phyloP scores from a whole-genome alignment of 2,888 invertebrate species.

The Philhelius pedissequus region DNA sequence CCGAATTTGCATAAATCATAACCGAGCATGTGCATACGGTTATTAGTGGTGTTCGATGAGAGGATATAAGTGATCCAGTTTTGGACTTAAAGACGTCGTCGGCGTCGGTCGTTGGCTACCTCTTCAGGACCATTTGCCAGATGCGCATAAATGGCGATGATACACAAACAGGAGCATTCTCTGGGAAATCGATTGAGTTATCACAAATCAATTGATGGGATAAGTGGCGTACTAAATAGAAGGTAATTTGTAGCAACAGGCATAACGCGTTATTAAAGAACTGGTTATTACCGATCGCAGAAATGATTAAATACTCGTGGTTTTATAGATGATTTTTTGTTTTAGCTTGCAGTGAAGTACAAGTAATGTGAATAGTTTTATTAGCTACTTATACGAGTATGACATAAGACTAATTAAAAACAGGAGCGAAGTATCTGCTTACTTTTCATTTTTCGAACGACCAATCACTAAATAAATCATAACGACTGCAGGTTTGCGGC shows the following conservation, averaged over 20 bases:
- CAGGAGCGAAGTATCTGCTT: background rate
- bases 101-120: background rate
- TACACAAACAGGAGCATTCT: background rate
- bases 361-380: background rate
- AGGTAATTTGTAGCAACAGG: background rate
- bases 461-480: too few species aligned
- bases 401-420: too few species aligned
- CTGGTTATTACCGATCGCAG: background rate
- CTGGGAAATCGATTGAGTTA: background rate
- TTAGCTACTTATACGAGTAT: too few species aligned
- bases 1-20: slow-evolving; percentile 5
- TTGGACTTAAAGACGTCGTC: background rate
- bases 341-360: too few species aligned
- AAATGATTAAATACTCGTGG: background rate
- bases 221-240: background rate
- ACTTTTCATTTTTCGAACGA: background rate
- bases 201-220: slow-evolving; percentile 12
- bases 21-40: background rate
- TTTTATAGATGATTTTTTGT: background rate
- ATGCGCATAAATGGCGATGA: background rate
- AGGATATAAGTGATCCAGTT: background rate
- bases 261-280: background rate
- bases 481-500: too few species aligned
- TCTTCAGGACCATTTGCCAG: background rate
- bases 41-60: background rate